Percentiles rank a stretch among this genome's conserved stretches.
Evolutionary conservation across 2,113 vertebrate genomes (phyloP).

Genomic region (Andinoacara biseriatus): DNA sequence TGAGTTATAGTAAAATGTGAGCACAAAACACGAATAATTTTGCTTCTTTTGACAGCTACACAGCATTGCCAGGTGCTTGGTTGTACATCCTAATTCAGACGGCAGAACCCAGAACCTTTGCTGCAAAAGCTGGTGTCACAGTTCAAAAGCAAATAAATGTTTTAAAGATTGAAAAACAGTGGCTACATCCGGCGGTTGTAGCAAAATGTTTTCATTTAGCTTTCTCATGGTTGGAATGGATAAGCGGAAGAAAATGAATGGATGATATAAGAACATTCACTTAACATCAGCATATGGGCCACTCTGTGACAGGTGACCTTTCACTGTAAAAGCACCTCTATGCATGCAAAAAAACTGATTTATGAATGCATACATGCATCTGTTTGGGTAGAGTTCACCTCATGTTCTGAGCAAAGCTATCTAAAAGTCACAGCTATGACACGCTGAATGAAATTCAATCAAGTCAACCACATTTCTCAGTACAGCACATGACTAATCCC

Average conservation of each 20-base stretch:
- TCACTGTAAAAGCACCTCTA: background rate
- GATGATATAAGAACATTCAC: background rate
- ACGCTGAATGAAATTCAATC: background rate
- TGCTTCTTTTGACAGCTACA: background rate
- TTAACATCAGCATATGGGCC: background rate
- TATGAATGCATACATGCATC: background rate
- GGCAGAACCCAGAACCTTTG: background rate
- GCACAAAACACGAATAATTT: background rate
- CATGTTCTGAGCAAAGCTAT: background rate
- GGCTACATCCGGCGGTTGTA: background rate
- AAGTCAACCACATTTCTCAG: background rate
- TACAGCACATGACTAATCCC: background rate
- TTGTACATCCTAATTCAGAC: background rate
- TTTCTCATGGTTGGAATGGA: background rate
- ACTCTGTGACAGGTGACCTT: background rate
- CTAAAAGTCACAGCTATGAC: background rate
- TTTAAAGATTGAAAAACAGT: background rate
- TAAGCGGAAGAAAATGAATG: background rate
- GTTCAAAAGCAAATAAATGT: background rate
- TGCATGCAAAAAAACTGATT: background rate
- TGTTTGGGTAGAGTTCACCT: background rate
- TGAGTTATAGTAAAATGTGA: background rate
- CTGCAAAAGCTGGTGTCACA: background rate
- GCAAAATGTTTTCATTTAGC: background rate
- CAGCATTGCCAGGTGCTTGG: background rate